Percentiles rank a stretch among this genome's conserved stretches.
phyloP scores from a whole-genome alignment of 2,113 vertebrate species.

The Solea senegalensis region DNA sequence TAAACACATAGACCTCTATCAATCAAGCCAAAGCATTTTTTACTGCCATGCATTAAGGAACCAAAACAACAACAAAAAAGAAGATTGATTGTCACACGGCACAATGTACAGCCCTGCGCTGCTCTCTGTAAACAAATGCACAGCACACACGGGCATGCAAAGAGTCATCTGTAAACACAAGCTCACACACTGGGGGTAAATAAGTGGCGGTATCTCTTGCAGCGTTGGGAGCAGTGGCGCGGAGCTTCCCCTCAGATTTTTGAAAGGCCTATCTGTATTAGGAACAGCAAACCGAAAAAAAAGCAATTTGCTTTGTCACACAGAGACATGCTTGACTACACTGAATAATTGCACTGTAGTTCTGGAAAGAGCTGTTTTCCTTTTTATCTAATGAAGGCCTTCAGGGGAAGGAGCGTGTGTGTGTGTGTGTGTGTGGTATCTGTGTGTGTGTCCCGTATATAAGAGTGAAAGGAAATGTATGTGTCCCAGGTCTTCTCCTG shows the following conservation, averaged over 20 bases:
- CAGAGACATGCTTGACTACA: slow-evolving; percentile 82
- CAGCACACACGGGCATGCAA: slow-evolving; percentile 29
- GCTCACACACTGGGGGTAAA: slow-evolving; percentile 69
- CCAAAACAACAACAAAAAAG: not conserved
- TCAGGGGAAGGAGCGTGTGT: slow-evolving; percentile 44
- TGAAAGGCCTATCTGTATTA: slow-evolving; percentile 78
- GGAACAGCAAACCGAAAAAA: slow-evolving; percentile 80
- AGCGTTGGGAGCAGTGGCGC: slow-evolving; percentile 64
- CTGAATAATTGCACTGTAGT: slow-evolving; percentile 83
- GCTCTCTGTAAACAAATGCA: slow-evolving; percentile 37
- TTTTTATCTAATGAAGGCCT: slow-evolving; percentile 81
- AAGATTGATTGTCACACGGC: slow-evolving; percentile 41
- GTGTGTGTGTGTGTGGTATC: slow-evolving; percentile 5
- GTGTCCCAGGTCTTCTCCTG: slow-evolving; percentile 20
- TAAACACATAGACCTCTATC: slow-evolving; percentile 32
- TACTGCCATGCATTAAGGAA: slow-evolving; percentile 26
- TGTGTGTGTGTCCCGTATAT: not conserved
- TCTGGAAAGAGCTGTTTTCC: slow-evolving; percentile 78
- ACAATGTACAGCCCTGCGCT: slow-evolving; percentile 9
- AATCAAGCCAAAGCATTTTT: slow-evolving; percentile 36
- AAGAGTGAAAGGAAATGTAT: slow-evolving; percentile 26
- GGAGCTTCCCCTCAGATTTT: slow-evolving; percentile 72
- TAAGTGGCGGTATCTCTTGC: slow-evolving; percentile 72
- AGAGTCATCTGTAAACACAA: slow-evolving; percentile 60
- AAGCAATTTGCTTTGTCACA: slow-evolving; percentile 85